Percentiles rank a stretch among this genome's conserved stretches.
Evolutionary conservation across 2,888 invertebrate species (phyloP).

Genomic region (Dicyrtomina minuta): DNA sequence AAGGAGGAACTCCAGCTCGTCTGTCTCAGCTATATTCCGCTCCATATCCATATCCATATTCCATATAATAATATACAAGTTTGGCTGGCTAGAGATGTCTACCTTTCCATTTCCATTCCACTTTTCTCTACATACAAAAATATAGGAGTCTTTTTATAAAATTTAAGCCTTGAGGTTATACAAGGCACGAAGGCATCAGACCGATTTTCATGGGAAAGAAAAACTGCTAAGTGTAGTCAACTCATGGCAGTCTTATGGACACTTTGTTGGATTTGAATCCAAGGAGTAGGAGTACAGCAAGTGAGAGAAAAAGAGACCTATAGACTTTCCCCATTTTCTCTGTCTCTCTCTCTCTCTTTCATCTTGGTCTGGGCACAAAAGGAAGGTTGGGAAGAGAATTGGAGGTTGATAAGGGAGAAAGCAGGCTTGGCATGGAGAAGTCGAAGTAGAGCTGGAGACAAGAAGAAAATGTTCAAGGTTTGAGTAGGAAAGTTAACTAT

Average conservation of each 20-base stretch:
- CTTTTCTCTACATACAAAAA: too few relatives aligned
- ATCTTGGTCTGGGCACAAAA: neutral
- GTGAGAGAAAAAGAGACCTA: neutral
- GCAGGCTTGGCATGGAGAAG: neutral
- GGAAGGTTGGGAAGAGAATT: neutral
- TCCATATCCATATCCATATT: too few relatives aligned
- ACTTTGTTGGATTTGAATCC: neutral
- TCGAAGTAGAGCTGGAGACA: neutral
- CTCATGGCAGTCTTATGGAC: neutral
- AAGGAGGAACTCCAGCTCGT: too few relatives aligned
- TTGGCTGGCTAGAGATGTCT: too few relatives aligned
- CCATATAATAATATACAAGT: too few relatives aligned
- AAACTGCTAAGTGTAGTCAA: neutral
- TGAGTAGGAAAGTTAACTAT: neutral
- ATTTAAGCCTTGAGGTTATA: slow-evolving; percentile 23
- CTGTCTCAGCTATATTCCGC: too few relatives aligned
- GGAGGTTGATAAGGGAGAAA: neutral
- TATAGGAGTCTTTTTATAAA: slow-evolving; percentile 21
- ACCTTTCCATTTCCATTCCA: too few relatives aligned
- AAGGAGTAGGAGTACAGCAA: neutral
- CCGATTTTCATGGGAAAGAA: slow-evolving; percentile 4
- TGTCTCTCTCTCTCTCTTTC: too few relatives aligned
- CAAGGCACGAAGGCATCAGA: neutral
- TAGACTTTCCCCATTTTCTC: neutral
- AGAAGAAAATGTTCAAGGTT: neutral